These are phyloP conservation scores for Drosophila mayri DNA, from an alignment of 1,140 invertebrate genomes.

Conservation along the genomic window DNA sequence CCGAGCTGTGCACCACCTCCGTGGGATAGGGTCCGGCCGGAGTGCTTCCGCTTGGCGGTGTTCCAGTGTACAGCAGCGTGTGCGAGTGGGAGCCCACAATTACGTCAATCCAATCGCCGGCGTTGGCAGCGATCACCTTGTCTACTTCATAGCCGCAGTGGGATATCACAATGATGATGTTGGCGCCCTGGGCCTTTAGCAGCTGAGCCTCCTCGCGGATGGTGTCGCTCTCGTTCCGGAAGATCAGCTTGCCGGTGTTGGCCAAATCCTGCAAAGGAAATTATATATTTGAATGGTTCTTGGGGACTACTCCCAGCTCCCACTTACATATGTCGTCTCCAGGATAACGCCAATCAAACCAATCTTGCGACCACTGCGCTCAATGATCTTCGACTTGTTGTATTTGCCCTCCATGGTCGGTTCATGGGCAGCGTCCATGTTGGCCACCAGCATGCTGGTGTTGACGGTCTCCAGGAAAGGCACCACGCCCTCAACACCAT, in stretches of 20 bases:
- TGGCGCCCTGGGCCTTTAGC: slow-evolving; percentile 87
- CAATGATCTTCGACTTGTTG: slow-evolving; percentile 87
- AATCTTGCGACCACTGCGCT: slow-evolving; percentile 88
- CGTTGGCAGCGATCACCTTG: slow-evolving; percentile 88
- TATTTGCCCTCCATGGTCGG: slow-evolving; percentile 88
- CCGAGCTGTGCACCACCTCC: slow-evolving; percentile 87
- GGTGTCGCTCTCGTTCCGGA: slow-evolving; percentile 89
- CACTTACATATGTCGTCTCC: slow-evolving; percentile 88
- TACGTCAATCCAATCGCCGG: slow-evolving; percentile 89
- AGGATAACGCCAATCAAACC: slow-evolving; percentile 93
- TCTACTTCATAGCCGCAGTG: slow-evolving; percentile 91
- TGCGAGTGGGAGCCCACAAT: slow-evolving; percentile 96
- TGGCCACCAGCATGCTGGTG: slow-evolving; percentile 90
- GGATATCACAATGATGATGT: slow-evolving; percentile 92
- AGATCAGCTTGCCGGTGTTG: slow-evolving; percentile 87
- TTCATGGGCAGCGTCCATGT: slow-evolving; percentile 91
- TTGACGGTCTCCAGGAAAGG: slow-evolving; percentile 89
- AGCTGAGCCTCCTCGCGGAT: slow-evolving; percentile 88
- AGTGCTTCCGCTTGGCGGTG: slow-evolving; percentile 86
- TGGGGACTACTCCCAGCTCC: background rate
- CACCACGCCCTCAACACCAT: slow-evolving; percentile 90
- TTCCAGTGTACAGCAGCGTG: slow-evolving; percentile 89
- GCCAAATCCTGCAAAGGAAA: slow-evolving; percentile 86
- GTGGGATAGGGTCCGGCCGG: slow-evolving; percentile 89
- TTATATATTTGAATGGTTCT: background rate